A percentile compares a stretch with the other conserved stretches of the same genome.
Conservation (phyloP, 2,888 invertebrate genomes). For the Acleris literana region DNA sequence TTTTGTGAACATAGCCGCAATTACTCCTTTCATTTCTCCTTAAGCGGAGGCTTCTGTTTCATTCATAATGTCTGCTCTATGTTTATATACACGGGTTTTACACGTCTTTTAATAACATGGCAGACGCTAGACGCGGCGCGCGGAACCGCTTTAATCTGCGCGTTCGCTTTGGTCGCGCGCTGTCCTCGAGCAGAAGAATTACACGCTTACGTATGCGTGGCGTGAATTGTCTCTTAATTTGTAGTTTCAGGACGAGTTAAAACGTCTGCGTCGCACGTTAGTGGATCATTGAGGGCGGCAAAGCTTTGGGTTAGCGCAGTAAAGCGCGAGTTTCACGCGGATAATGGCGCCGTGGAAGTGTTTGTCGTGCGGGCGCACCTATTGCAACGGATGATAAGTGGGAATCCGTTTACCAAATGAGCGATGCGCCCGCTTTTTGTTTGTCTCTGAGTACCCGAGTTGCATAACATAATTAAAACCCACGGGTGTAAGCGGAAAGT, state of each 20-base stretch:
- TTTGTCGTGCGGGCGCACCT: constrained; percentile 53
- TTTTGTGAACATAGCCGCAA: constrained; percentile 67
- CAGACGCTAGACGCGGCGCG: constrained; percentile 54
- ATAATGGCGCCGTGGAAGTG: constrained; percentile 60
- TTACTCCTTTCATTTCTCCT: constrained; percentile 71
- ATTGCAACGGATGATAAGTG: constrained; percentile 35
- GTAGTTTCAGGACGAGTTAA: constrained; percentile 54
- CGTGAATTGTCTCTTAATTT: constrained; percentile 66
- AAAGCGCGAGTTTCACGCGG: constrained; percentile 53
- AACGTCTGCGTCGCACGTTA: constrained; percentile 49
- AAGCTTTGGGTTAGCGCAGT: constrained; percentile 62
- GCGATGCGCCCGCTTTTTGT: constrained; percentile 34
- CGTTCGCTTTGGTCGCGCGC: constrained; percentile 35
- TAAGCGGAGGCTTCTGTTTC: constrained; percentile 70
- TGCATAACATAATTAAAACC: constrained; percentile 31
- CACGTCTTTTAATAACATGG: constrained; percentile 69
- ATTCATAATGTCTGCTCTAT: constrained; percentile 60
- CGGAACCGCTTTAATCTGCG: constrained; percentile 53
- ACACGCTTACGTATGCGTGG: constrained; percentile 52
- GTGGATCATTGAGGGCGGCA: constrained; percentile 63
- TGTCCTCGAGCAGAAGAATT: constrained; percentile 49
- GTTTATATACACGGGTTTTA: constrained; percentile 55
- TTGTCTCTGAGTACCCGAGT: constrained; percentile 13
- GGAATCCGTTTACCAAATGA: constrained; percentile 34
- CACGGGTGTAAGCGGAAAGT: constrained; percentile 24